These are phyloP conservation scores for Scyliorhinus canicula DNA, from an alignment of 2,797 vertebrate species.

Conservation along the genomic window DNA sequence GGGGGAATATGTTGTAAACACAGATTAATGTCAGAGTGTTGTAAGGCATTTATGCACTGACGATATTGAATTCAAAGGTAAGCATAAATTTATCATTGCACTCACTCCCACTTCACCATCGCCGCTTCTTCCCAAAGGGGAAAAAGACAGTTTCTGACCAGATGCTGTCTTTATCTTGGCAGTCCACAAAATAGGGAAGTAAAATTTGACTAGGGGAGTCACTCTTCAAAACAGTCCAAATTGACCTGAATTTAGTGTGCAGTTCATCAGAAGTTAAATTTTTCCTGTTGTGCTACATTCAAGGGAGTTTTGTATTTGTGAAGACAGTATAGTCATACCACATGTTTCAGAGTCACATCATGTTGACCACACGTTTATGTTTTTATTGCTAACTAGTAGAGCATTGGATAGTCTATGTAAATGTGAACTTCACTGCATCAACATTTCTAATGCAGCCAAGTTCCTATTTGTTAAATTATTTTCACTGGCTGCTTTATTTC, in stretches of 20 bases:
- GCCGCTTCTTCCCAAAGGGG: background rate
- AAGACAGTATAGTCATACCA: background rate
- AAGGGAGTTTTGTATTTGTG: background rate
- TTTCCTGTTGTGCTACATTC: background rate
- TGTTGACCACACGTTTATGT: background rate
- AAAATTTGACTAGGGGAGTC: background rate
- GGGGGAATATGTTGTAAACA: constrained; percentile 9
- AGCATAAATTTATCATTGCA: background rate
- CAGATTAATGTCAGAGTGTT: constrained; percentile 17
- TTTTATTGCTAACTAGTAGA: background rate
- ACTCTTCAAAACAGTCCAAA: background rate
- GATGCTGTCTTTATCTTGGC: background rate
- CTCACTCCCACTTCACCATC: background rate
- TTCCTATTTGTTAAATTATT: background rate
- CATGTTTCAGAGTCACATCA: background rate
- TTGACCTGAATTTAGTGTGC: background rate
- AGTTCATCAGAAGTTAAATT: background rate
- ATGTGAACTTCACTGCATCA: background rate
- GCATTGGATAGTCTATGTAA: background rate
- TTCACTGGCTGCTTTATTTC: background rate
- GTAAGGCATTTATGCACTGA: background rate
- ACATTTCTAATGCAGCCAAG: background rate
- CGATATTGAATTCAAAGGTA: background rate
- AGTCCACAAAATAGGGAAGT: background rate
- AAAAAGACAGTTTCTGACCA: background rate